Base-by-base conservation (phyloP, 1,140 invertebrate species). In the Dysdera silvatica region DNA sequence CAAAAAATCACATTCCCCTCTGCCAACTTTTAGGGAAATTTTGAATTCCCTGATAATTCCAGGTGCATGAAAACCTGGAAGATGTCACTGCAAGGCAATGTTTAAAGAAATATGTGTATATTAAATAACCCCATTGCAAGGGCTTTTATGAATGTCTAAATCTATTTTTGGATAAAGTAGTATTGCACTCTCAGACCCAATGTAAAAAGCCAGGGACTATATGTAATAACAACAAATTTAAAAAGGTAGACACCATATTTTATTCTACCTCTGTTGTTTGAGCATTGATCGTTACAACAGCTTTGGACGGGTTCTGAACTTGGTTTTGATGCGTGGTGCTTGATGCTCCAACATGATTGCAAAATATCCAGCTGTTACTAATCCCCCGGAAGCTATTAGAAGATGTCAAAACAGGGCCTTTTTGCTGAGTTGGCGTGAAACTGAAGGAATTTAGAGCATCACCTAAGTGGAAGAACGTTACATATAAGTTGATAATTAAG, bases 251-350 rank as follows among this genome's bases (percentile, higher is more conserved):
- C n/a, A 28, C 5, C 18, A 14, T 23, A 20, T n/a, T 16, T 45
- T 53, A 32, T 23, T 16, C 41, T 53, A 75, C 74, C 70, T 77
- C 73, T 20, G 76, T 75, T 7, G 74, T 75, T 62, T 71, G 66
- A 16, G 73, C 71, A 70, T 76, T 67, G 28, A 78, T 76, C 3
- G 75, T 76, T 41, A 75, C 70, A 40, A 78, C 69, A 1, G 74
- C 74, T 65, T 77, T 78, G 66, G 75, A 76, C 7, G 76, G 76
- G 64, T 77, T 77, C 3, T 72, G 69, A 26, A 74, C 62, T 55
- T 68, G 68, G n/a, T n/a, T n/a, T n/a, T n/a, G 67, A 68, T 16
- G 71, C 67, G 31, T 29, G 35, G 18, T 16, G 29, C 35, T 37
- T 70, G 66, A 4, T 56, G 61, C 24, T 61, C 69, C 69, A 24